Evolutionary conservation across 1,140 invertebrate species (phyloP), one percentile per base, ranked within the genome.

Genomic region (Leguminivora glycinivorella): DNA sequence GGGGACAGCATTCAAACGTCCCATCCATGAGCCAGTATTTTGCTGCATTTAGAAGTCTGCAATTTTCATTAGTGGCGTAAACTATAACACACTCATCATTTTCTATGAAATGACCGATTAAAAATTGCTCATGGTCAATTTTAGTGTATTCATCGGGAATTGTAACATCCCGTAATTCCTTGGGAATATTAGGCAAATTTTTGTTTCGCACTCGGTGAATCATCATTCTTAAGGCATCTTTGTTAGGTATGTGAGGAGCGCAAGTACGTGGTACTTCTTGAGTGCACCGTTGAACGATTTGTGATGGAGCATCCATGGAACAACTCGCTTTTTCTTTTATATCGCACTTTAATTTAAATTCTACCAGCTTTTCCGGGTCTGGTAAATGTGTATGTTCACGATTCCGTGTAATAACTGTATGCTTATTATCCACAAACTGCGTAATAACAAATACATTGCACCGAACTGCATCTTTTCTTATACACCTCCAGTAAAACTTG

Each of bases 1-100:
- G 1, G 12, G 67, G 40, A 26, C 67, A 68, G 9, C 67, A 68
- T 5, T 68, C 4, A 47, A 68, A 68, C 5, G 67, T 68, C 25
- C 67, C 67, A 14, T 52, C 67, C 67, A 68, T 68, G 12, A 68
- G 12, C 40, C 2, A 10, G n/a, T 12, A 68, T 2, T 5, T 1
- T 7, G 67, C 4, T 3, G 1, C 14, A 25, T 1, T 68, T 24
- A 68, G 14, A 1, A 68, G 14, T 9, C 1, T 24, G 12, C 47
- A 19, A 68, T 68, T 68, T 68, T 43, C 40, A 52, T 68, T 14
- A 10, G 34, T 68, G 1, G 4, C 9, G 6, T 43, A 68, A 43
- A 68, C 5, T 9, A 68, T 25, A 25, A 68, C 40, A 2, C 67
- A 2, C 12, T 68, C 40, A 43, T 9, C 34, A 9, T 47, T 29